Evolutionary conservation across 92 coral and sea anemone species (phyloP), one percentile per base, ranked within the genome.

Genomic region (Zoanthus sociatus): DNA sequence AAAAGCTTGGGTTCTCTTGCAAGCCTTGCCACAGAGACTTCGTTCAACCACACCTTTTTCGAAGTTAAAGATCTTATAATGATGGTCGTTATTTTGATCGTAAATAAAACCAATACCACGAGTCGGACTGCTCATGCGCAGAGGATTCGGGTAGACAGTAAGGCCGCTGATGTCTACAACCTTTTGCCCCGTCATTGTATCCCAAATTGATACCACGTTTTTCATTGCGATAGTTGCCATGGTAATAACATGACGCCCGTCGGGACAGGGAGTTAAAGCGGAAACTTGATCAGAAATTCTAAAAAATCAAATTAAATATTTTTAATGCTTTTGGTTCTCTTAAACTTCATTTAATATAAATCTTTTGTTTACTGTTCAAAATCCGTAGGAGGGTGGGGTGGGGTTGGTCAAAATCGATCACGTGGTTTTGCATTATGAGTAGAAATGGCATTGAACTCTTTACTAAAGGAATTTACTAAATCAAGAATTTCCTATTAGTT

Each of bases 1-100:
- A 89, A 95, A 92, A 50, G 96, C 96, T 67, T 93, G 87, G 96
- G 93, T 95, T 64, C 99, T 91, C 86, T 93, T 97, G 91, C 99
- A 97, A 30, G 99, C 97, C 72, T 92, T 92, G 37, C 99, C 99
- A 16, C 89, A 87, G 68, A 97, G 72, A 32, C 90, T 92, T 37
- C 93, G 90, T 71, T 95, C 98, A 60, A 97, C 83, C 76, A 44
- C 90, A 18, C 98, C 98, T 37, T 93, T 91, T 21, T 87, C 88
- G 3, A 97, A 88, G 83, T 97, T 93, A 73, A 97, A 81, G 44
- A 97, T 93, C 51, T 89, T 94, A 79, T 97, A 97, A 73, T 95
- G 96, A 48, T 92, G 90, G 30, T 90, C 81, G 7, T 72, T 82
- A 30, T 90, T 78, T 66, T 95, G 95, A 87, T 97, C 93, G 85